These are phyloP conservation scores for Abscondita cerata DNA, from an alignment of 2,888 invertebrate species.

Conservation along the genomic window DNA sequence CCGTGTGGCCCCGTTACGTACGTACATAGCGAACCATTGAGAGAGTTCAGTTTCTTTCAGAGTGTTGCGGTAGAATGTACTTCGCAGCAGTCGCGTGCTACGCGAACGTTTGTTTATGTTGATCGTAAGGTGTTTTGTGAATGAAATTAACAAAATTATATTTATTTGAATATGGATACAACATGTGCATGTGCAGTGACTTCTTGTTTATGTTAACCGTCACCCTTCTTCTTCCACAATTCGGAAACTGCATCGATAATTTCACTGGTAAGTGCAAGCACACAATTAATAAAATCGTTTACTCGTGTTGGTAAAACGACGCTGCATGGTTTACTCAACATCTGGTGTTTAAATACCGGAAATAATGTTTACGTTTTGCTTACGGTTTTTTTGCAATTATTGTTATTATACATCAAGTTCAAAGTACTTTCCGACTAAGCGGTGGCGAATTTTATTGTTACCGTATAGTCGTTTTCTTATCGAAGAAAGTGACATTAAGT, in stretches of 20 bases:
- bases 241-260: constrained; percentile 3
- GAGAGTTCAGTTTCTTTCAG: too few species aligned
- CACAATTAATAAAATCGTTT: neutral
- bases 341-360: neutral
- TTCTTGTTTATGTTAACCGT: constrained; percentile 13
- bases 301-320: neutral
- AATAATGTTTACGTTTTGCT: neutral
- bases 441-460: too few species aligned
- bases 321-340: neutral
- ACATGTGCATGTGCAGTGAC: constrained; percentile 34
- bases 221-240: constrained; percentile 2
- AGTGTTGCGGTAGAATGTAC: too few species aligned
- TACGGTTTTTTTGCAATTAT: neutral
- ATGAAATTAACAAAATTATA: constrained; percentile 3
- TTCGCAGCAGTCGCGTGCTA: too few species aligned
- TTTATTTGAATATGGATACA: constrained; percentile 33
- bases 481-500: too few species aligned
- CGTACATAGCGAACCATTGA: constrained; percentile 8
- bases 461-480: too few species aligned
- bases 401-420: too few species aligned
- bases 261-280: constrained; percentile 9
- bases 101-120: too few species aligned
- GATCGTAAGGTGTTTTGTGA: neutral
- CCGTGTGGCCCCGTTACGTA: constrained; percentile 15
- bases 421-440: too few species aligned